Evolutionary conservation across 92 coral and sea anemone genomes (phyloP), one percentile per base, ranked within the genome.

Genomic region (Phenganax stokvisi): DNA sequence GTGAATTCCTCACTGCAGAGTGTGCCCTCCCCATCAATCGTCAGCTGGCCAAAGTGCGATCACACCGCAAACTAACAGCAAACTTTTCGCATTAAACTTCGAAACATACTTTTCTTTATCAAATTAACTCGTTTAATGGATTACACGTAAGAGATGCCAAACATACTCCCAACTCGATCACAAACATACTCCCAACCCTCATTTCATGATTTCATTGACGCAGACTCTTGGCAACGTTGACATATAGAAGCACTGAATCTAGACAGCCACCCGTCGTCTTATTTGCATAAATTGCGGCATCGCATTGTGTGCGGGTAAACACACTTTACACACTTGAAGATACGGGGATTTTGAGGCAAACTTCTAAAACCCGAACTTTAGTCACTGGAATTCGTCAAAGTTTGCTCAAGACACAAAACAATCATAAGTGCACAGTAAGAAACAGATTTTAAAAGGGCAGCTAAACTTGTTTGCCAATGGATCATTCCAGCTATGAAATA

Each of bases 271-370:
- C 70, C 70, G 70, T 64, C 70, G 70, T 9, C 30, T 64, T 64
- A 64, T 64, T 64, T 64, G 70, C 70, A 64, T 64, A 64, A 64
- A 20, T 64, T 44, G 70, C 70, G 70, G 70, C 70, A 17, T 64
- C 37, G 37, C 70, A n/a, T 30, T 64, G 70, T 12, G 70, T 64
- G 70, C 70, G 47, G 16, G 70, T 64, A 64, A 64, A 64, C 70
- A 64, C 70, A 64, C 20, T 15, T 64, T 64, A 11, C 47, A 11
- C 70, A n/a, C 70, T 64, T 64, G 37, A 64, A 30, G 70, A 64
- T 64, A 64, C 70, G 70, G 27, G 70, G 16, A 64, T 64, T 64
- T 64, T 44, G 27, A 20, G 12, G 17, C 37, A 8, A 64, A 30
- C 37, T 64, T 64, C 12, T 17, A 64, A 64, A 6, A 64, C 37